Conservation (phyloP, 2,888 invertebrate species). For the Cataglyphis albicans region DNA sequence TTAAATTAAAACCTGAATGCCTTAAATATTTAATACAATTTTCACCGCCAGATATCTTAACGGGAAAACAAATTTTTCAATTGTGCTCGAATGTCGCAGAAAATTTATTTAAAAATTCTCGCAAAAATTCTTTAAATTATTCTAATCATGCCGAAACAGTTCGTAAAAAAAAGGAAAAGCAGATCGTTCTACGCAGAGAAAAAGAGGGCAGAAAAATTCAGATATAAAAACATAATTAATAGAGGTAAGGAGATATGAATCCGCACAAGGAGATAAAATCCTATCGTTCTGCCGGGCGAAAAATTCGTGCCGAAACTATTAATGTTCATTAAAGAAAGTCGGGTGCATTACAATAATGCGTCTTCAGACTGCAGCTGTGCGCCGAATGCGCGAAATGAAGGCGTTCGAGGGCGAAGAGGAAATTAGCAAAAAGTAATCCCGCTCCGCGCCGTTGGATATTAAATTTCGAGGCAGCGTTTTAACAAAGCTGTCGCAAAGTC, state of each 20-base stretch:
- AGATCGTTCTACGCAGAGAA: not conserved
- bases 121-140: not conserved
- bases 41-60: too few species aligned
- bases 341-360: slow-evolving; percentile 39
- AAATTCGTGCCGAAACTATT: slow-evolving; percentile 32
- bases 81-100: not conserved
- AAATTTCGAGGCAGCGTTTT: slow-evolving; percentile 49
- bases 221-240: not conserved
- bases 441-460: slow-evolving; percentile 36
- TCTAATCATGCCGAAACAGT: not conserved
- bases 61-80: too few species aligned
- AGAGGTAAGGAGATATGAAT: not conserved
- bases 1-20: too few species aligned
- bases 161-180: not conserved
- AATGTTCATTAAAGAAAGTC: not conserved
- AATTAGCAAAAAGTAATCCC: slow-evolving; percentile 46
- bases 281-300: not conserved
- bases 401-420: slow-evolving; percentile 30
- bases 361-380: slow-evolving; percentile 24
- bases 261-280: not conserved
- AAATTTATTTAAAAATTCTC: not conserved
- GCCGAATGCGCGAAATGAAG: slow-evolving; percentile 24
- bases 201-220: not conserved
- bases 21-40: too few species aligned
- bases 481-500: slow-evolving; percentile 49